Evolutionary conservation across 2,797 vertebrate species (phyloP), one percentile per base, ranked within the genome.

Genomic region (Clarias pachynema): DNA sequence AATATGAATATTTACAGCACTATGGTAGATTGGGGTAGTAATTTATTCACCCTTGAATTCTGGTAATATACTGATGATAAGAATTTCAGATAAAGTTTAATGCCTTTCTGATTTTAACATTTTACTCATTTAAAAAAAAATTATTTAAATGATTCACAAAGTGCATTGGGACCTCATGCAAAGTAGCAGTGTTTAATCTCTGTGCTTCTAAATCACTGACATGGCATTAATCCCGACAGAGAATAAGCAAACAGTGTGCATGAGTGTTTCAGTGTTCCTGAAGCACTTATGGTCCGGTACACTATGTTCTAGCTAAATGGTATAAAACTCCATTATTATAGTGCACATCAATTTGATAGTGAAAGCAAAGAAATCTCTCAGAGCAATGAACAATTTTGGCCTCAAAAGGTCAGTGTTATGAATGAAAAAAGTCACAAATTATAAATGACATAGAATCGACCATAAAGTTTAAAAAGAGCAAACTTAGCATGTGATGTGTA

Each of bases 301-400:
- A 62, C 53, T 16, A 70, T 44, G 63, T 85, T 75, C 69, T 24
- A 83, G 74, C 60, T 26, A 49, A 72, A 84, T 14, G 16, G 82
- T 31, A 60, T 53, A 72, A 85, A 88, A 79, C 16, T 29, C 22
- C 84, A 49, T 60, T 34, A 85, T 82, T 75, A 56, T 40, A 59
- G 73, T 86, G 86, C 66, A 87, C 69, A 63, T 83, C 68, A 85
- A 83, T 63, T 75, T 34, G 82, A 80, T 80, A 62, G 78, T 18
- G 16, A 65, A 80, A 79, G 34, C 34, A 44, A 24, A 63, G 59
- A 63, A 63, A 20, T 79, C 34, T 9, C 12, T 65, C 24, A 29
- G 8, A 29, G 37, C n/a, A 81, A 53, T 26, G 9, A 82, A 18
- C 24, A 65, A 16, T 44, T 49, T 29, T 63, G 26, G 79, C 18